These are phyloP conservation scores for Megaleporinus macrocephalus DNA, from an alignment of 2,113 vertebrate genomes.

Conservation along the genomic window DNA sequence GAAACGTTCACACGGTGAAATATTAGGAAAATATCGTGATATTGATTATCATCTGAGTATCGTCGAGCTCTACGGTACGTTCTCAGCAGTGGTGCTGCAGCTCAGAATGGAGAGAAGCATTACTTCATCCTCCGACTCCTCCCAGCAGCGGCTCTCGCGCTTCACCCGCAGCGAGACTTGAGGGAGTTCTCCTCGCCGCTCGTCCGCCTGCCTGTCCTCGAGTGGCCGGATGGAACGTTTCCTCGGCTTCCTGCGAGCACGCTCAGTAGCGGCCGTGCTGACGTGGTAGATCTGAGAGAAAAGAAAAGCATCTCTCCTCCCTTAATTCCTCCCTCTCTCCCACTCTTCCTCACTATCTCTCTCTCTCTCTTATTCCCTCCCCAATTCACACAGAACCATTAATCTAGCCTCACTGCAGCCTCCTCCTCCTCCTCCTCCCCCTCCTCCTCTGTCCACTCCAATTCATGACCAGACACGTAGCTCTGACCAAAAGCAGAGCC, in stretches of 20 bases:
- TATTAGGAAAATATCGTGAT: no score
- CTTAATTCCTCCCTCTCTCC: neutral
- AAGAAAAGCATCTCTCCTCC: neutral
- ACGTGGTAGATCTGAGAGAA: constrained; percentile 52
- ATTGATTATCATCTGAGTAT: no score
- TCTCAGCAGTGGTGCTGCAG: no score
- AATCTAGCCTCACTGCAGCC: neutral
- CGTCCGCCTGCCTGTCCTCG: neutral
- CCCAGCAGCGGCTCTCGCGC: neutral
- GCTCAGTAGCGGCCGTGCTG: constrained; percentile 48
- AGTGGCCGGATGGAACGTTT: constrained; percentile 57
- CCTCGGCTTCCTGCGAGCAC: constrained; percentile 50
- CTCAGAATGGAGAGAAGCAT: neutral
- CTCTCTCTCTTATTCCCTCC: neutral
- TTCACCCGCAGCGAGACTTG: neutral
- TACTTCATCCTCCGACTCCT: no score
- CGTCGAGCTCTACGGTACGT: no score
- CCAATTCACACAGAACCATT: neutral
- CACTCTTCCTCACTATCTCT: neutral
- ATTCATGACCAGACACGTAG: neutral
- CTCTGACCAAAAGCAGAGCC: constrained; percentile 5
- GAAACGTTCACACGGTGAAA: no score
- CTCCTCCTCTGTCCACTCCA: neutral
- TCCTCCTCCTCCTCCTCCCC: no score
- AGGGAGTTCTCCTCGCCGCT: neutral